phyloP scores from a whole-genome alignment of 2,888 invertebrate genomes.

The Papilio demoleus region DNA sequence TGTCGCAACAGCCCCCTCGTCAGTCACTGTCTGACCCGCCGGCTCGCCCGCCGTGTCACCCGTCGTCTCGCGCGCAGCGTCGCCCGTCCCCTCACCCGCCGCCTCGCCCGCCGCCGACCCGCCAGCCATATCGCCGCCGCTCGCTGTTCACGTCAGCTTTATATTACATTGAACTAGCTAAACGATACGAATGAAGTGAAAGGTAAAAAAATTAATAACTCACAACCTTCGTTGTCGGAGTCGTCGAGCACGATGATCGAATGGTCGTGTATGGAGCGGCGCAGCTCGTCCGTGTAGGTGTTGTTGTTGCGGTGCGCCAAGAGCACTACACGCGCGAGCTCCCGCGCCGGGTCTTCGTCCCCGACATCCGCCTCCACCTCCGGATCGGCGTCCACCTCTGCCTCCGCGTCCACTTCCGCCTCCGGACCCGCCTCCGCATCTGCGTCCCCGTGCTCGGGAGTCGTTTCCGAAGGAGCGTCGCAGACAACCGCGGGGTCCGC shows the following conservation, averaged over 20 bases:
- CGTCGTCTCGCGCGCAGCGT: too few species aligned
- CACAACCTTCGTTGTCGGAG: slow-evolving; percentile 57
- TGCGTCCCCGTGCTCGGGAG: slow-evolving; percentile 42
- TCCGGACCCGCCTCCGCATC: slow-evolving; percentile 51
- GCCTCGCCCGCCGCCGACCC: slow-evolving; percentile 84
- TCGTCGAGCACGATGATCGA: slow-evolving; percentile 53
- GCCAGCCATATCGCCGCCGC: slow-evolving; percentile 86
- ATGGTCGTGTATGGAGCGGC: slow-evolving; percentile 65
- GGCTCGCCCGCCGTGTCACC: too few species aligned
- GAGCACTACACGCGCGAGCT: slow-evolving; percentile 78
- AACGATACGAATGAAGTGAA: too few species aligned
- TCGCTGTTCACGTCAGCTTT: slow-evolving; percentile 53
- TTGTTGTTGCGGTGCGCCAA: slow-evolving; percentile 93
- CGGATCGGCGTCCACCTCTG: slow-evolving; percentile 45
- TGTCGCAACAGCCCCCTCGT: too few species aligned
- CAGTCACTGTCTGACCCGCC: too few species aligned
- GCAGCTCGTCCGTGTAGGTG: slow-evolving; percentile 93
- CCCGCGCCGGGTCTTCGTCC: slow-evolving; percentile 52
- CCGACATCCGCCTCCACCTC: slow-evolving; percentile 32
- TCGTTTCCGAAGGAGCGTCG: neutral
- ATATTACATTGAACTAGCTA: too few species aligned
- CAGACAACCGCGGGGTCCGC: too few species aligned
- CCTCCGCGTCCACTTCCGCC: slow-evolving; percentile 40
- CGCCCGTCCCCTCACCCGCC: too few species aligned
- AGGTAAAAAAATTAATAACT: slow-evolving; percentile 15